These are phyloP conservation scores for Peromyscus aztecus DNA, from an alignment of 2,797 vertebrate genomes.

Conservation along the genomic window DNA sequence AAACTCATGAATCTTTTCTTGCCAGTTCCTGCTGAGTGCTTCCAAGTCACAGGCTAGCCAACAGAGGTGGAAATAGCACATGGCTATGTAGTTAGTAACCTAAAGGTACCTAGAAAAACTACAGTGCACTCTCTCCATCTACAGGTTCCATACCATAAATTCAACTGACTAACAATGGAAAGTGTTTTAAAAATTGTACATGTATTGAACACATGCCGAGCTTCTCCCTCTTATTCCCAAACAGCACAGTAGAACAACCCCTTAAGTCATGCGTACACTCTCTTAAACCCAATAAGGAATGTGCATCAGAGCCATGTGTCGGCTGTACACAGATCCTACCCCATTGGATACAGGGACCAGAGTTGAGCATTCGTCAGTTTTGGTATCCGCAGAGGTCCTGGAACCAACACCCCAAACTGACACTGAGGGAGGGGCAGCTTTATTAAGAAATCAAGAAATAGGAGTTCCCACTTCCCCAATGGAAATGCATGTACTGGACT, in stretches of 20 bases:
- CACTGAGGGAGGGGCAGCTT: not conserved
- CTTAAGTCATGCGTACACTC: too few relatives aligned
- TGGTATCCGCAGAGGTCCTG: not conserved
- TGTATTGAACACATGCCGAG: not conserved
- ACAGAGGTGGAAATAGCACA: not conserved
- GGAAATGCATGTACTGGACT: not conserved
- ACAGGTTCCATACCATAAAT: not conserved
- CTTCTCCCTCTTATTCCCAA: not conserved
- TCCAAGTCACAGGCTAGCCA: not conserved
- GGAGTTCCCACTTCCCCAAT: not conserved
- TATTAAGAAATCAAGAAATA: not conserved
- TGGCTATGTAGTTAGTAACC: not conserved
- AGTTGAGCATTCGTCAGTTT: not conserved
- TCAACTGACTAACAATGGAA: not conserved
- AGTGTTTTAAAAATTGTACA: not conserved
- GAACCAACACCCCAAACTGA: not conserved
- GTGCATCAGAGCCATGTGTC: not conserved
- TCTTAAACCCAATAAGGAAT: not conserved
- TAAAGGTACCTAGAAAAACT: not conserved
- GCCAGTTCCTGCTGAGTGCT: not conserved
- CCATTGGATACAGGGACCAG: not conserved
- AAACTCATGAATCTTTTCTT: conserved; percentile 32
- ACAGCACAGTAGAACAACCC: not conserved
- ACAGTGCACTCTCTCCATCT: too few relatives aligned
- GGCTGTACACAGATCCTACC: not conserved